phyloP scores from a whole-genome alignment of 2,888 invertebrate species.

The Torymus aiolomorphi region DNA sequence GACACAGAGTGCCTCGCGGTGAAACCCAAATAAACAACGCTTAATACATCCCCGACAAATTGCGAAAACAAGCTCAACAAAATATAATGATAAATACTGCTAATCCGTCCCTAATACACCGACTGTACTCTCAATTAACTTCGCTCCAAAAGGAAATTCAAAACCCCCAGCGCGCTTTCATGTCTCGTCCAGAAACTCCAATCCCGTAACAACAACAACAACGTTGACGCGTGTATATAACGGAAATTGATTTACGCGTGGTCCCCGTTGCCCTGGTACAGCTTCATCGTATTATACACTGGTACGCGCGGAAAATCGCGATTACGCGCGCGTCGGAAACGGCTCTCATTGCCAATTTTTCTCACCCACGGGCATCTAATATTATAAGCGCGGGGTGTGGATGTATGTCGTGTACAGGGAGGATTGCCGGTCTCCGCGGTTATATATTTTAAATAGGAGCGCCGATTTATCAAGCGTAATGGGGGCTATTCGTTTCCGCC shows the following conservation, averaged over 20 bases:
- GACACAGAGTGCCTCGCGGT: too few relatives aligned
- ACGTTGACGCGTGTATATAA: constrained; percentile 33
- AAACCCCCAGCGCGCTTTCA: too few relatives aligned
- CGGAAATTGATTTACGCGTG: constrained; percentile 61
- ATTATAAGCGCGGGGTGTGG: background rate
- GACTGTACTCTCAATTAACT: background rate
- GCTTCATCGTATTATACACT: constrained; percentile 50
- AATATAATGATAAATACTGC: background rate
- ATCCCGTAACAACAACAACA: too few relatives aligned
- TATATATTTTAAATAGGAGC: background rate
- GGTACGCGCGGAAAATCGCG: constrained; percentile 58
- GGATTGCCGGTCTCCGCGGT: too few relatives aligned
- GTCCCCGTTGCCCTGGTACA: constrained; percentile 49
- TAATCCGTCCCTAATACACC: background rate
- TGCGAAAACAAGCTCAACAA: background rate
- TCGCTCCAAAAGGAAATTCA: too few relatives aligned
- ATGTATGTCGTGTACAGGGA: too few relatives aligned
- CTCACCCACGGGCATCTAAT: constrained; percentile 12
- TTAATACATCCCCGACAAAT: background rate
- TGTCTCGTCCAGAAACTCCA: too few relatives aligned
- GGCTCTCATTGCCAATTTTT: constrained; percentile 30
- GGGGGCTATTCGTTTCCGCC: too few relatives aligned
- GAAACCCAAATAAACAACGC: too few relatives aligned
- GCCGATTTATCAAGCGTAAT: constrained; percentile 22
- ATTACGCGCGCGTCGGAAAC: constrained; percentile 34